phyloP scores from a whole-genome alignment of 2,888 invertebrate genomes.

The Monoplex corrugatus region DNA sequence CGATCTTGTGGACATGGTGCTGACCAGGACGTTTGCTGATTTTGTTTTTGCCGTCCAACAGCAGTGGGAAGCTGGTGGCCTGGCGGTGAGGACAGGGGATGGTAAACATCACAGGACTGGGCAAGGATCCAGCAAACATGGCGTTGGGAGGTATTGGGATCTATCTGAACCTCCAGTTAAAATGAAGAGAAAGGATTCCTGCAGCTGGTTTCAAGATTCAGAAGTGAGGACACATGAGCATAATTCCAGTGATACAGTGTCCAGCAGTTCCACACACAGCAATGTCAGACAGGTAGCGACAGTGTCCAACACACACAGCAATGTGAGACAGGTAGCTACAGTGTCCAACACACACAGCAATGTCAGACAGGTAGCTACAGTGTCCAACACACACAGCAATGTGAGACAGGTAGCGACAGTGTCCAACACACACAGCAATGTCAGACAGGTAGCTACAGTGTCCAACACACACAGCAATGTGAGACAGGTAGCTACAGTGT shows the following conservation, averaged over 20 bases:
- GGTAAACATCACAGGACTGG: not conserved
- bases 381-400: no score
- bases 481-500: no score
- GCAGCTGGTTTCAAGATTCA: no score
- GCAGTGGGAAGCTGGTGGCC: not conserved
- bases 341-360: no score
- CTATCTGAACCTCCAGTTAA: not conserved
- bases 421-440: no score
- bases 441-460: no score
- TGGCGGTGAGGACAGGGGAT: not conserved
- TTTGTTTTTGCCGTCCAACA: conserved; percentile 56
- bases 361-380: no score
- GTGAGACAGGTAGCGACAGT: no score
- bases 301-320: no score
- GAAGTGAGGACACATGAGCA: not conserved
- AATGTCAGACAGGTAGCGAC: not conserved
- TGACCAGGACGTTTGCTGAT: conserved; percentile 66
- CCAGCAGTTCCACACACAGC: not conserved
- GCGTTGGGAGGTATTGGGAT: not conserved
- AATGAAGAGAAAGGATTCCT: conserved; percentile 19
- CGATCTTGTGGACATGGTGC: conserved; percentile 74
- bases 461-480: no score
- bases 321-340: no score
- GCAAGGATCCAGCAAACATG: not conserved
- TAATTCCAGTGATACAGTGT: not conserved